Evolutionary conservation across 2,113 vertebrate species (phyloP), one percentile per base, ranked within the genome.

Genomic region (Brienomyrus longianalis): DNA sequence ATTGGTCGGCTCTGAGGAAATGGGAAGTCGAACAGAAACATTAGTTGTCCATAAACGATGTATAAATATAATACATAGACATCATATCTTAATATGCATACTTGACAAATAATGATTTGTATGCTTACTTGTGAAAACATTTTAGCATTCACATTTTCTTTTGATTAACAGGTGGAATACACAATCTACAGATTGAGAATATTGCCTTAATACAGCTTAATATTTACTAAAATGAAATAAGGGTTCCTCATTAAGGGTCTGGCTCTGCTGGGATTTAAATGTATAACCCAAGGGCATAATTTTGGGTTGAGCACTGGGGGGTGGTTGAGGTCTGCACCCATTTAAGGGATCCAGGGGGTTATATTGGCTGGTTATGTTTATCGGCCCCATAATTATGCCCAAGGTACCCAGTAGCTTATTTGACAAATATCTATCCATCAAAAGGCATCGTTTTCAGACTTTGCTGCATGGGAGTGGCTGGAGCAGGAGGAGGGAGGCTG

Each of bases 1-100:
- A 99, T 98, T 84, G 97, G 98, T 77, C 98, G 97, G 85, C 97
- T 98, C 98, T 99, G 92, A 90, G 86, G 50, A 47, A 89, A 83
- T 13, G 35, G 88, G 2, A 0, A 83, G 77, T 51, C 39, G 31
- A 92, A 91, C 84, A 88, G 31, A 84, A 31, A 62, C 43, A 7
- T n/a, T 86, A 0, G 80, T 87, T 11, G n/a, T 43, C 17, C 13
- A 10, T 6, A n/a, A 45, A 84, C 45, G 0, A 43, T 48, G 43
- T 27, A 23, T 0, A 23, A 45, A 5, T 80, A 35, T 31, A 70
- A 70, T 70, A 70, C 10, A 70, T 5, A 70, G 62, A 31, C n/a
- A 70, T n/a, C 59, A 52, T 43, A 21, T 88, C 70, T 31, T 74
- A n/a, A 74, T 77, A 89, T 62, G 19, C 8, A 21, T 21, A 54